Evolutionary conservation across 2,888 invertebrate species (phyloP).

Genomic region (Polyommatus icarus): DNA sequence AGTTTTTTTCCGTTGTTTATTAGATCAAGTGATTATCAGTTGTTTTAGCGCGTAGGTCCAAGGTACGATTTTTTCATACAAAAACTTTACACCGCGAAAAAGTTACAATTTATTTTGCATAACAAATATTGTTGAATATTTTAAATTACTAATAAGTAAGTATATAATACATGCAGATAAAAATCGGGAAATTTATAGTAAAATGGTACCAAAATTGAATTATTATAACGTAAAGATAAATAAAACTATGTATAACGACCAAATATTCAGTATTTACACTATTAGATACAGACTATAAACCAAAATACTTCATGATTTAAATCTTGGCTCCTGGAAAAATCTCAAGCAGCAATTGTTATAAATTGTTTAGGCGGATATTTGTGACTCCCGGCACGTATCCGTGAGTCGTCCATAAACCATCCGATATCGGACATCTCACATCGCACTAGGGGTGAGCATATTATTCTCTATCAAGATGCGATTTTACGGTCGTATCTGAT

Average conservation of each 20-base stretch:
- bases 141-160: too few species aligned
- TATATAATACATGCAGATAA: too few species aligned
- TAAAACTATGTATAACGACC: too few species aligned
- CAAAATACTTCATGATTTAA: background rate
- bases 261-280: background rate
- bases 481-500: background rate
- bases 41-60: background rate
- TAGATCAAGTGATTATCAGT: background rate
- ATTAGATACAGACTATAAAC: background rate
- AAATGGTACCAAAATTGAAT: too few species aligned
- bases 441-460: constrained; percentile 35
- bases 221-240: too few species aligned
- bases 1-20: background rate
- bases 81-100: background rate
- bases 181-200: too few species aligned
- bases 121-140: too few species aligned
- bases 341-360: background rate
- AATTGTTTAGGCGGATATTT: constrained; percentile 45
- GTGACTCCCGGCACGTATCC: constrained; percentile 55
- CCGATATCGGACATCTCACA: constrained; percentile 55
- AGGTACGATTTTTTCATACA: background rate
- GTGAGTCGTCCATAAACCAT: constrained; percentile 58
- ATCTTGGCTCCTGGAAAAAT: constrained; percentile 12
- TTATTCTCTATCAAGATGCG: background rate
- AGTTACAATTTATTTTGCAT: too few species aligned